A percentile compares a stretch with the other conserved stretches of the same genome.
These are phyloP conservation scores for Labeo catla DNA, from an alignment of 2,113 vertebrate genomes.

Conservation along the genomic window DNA sequence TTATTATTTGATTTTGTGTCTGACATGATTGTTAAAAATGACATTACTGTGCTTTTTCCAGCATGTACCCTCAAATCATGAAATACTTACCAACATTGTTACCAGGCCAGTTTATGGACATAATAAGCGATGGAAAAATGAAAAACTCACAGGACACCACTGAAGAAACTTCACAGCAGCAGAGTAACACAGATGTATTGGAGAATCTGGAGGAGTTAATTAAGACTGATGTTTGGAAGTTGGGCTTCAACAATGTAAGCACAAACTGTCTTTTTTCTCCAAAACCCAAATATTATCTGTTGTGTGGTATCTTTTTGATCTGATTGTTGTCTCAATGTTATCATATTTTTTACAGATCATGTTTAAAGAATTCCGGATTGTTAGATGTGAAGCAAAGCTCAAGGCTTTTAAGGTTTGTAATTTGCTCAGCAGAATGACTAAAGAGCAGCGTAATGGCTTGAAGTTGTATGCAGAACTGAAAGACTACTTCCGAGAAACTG, in stretches of 20 bases:
- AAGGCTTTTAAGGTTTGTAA: background rate
- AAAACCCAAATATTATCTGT: background rate
- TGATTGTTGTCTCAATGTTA: background rate
- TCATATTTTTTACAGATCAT: background rate
- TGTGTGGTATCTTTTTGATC: background rate
- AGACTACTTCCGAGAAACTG: background rate
- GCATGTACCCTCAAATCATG: constrained; percentile 55
- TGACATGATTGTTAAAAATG: background rate
- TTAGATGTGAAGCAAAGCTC: background rate
- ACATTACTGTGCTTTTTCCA: background rate
- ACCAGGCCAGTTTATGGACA: constrained; percentile 53
- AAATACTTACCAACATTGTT: constrained; percentile 56
- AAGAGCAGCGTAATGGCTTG: background rate
- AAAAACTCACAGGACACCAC: background rate
- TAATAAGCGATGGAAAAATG: constrained; percentile 44
- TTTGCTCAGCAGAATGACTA: background rate
- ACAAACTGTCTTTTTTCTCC: too few relatives aligned
- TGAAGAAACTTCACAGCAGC: background rate
- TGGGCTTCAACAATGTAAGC: background rate
- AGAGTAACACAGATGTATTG: background rate
- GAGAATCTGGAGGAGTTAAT: background rate
- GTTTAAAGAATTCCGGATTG: background rate
- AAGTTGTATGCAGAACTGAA: background rate
- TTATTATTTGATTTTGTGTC: background rate
- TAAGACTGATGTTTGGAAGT: background rate